Evolutionary conservation across 2,797 vertebrate genomes (phyloP).

Genomic region (Naso thynnoides): DNA sequence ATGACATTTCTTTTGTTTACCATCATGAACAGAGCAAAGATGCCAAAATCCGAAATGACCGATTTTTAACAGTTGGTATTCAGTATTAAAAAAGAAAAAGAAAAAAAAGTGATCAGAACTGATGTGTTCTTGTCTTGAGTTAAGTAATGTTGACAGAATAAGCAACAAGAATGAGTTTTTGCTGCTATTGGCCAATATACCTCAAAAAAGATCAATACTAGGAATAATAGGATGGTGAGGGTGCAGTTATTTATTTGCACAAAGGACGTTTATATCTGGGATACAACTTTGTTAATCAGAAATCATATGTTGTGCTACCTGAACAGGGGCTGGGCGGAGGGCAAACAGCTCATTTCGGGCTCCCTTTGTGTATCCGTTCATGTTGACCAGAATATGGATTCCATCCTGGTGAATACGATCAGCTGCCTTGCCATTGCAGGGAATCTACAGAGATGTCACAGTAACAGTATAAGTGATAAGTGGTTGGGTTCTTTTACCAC

Average conservation of each 20-base stretch:
- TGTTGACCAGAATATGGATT: constrained; percentile 96
- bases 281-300: not conserved
- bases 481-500: not conserved
- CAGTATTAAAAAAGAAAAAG: too few relatives aligned
- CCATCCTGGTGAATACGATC: constrained; percentile 99
- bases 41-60: too few relatives aligned
- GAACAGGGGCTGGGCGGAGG: constrained; percentile 94
- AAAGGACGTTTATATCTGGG: not conserved
- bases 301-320: constrained; percentile 80
- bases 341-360: constrained; percentile 98
- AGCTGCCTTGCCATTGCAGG: constrained; percentile 98
- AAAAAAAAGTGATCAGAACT: too few relatives aligned
- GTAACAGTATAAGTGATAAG: not conserved
- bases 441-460: constrained; percentile 84
- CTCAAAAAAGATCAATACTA: too few relatives aligned
- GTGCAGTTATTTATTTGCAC: not conserved
- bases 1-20: not conserved
- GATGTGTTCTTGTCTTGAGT: too few relatives aligned
- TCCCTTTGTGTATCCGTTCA: constrained; percentile 99
- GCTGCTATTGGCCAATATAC: too few relatives aligned
- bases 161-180: too few relatives aligned
- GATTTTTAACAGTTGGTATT: too few relatives aligned
- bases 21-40: not conserved
- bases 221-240: not conserved
- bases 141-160: too few relatives aligned